Evolutionary conservation across 2,888 invertebrate species (phyloP), one percentile per base, ranked within the genome.

Genomic region (Tuta absoluta): DNA sequence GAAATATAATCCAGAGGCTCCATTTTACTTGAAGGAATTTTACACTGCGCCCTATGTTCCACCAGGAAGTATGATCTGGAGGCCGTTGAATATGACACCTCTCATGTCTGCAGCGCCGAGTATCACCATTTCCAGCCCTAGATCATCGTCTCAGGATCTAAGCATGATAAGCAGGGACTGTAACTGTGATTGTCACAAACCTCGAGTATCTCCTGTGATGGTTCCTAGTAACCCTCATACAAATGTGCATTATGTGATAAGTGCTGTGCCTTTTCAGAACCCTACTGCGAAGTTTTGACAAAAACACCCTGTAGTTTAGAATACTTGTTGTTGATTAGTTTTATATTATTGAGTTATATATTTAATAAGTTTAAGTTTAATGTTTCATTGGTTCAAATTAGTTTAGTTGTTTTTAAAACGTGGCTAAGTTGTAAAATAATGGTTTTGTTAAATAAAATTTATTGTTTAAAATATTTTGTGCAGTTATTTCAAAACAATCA

Each of bases 171-270:
- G 68, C 66, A 74, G 62, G 63, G 66, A 68, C 49, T 87, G 86
- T 65, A 74, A 68, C 21, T 88, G 88, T 67, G 75, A 84, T 65
- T 87, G 85, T 68, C 81, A 85, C 68, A 56, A 66, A 3, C 75
- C 69, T 49, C 28, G 69, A 33, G 28, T 60, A 23, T 53, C 69
- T 58, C 41, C 68, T n/a, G 19, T 66, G 0, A n/a, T 64, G 10
- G 51, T 71, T 2, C 41, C 37, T 5, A 37, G n/a, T 11, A 51
- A 71, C 2, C 69, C 68, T 33, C 68, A 71, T 38, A 66, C 73
- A 10, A 75, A 68, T 67, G 65, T 81, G 37, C 84, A 84, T 65
- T 85, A 84, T 67, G 71, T 87, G 2, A 69, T 86, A 17, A 72
- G 79, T 49, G 73, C 79, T 17, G 62, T 83, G 1, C 82, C 85